Conservation (phyloP, 2,113 vertebrate genomes). For the Anser brachyrhynchus region DNA sequence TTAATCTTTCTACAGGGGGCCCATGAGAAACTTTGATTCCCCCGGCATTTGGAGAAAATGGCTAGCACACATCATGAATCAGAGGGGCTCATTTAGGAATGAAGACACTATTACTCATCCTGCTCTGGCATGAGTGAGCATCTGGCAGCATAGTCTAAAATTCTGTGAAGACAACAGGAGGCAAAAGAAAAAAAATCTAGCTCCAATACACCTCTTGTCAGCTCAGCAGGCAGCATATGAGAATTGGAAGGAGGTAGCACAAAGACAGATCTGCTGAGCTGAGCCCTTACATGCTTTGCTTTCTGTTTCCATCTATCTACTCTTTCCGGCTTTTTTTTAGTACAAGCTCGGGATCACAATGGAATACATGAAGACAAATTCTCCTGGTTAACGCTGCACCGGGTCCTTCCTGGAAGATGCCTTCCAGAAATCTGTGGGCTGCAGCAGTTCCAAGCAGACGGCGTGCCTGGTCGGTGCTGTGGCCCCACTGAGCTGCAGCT, state of each 20-base stretch:
- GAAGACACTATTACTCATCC: constrained; percentile 64
- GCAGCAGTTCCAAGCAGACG: not conserved
- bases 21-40: constrained; percentile 49
- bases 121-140: constrained; percentile 66
- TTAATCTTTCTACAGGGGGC: constrained; percentile 49
- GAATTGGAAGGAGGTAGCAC: not conserved
- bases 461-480: not conserved
- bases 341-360: not conserved
- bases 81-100: constrained; percentile 52
- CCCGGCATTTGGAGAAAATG: constrained; percentile 28
- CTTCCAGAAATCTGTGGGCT: not conserved
- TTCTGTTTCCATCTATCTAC: not conserved
- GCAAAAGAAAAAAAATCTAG: not conserved
- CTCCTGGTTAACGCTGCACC: not conserved
- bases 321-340: not conserved
- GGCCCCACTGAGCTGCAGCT: constrained; percentile 17
- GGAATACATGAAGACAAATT: not conserved
- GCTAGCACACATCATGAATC: constrained; percentile 29
- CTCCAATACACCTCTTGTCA: not conserved
- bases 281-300: not conserved
- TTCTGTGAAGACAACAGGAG: constrained; percentile 67
- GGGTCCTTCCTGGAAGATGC: not conserved
- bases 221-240: constrained; percentile 33
- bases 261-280: constrained; percentile 34
- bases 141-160: constrained; percentile 49